Conservation (phyloP, 2,888 invertebrate genomes). For the Agrotis ipsilon region DNA sequence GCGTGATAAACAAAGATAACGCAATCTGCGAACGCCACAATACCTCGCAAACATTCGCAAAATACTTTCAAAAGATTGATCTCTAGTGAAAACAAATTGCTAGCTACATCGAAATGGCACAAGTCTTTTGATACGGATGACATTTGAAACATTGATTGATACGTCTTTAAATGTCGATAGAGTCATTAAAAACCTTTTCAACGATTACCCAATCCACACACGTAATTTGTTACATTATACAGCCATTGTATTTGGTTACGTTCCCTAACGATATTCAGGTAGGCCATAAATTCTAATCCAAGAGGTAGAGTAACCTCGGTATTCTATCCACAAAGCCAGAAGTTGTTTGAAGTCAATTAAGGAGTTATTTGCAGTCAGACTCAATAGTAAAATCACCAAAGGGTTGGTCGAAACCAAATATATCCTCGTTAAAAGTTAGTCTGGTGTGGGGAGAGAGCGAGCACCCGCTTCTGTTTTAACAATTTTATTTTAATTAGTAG, state of each 20-base stretch:
- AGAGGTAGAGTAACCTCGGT: slow-evolving; percentile 71
- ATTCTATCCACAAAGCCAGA: slow-evolving; percentile 81
- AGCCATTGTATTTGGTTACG: slow-evolving; percentile 47
- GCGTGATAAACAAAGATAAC: slow-evolving; percentile 3
- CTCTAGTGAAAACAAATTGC: slow-evolving; percentile 10
- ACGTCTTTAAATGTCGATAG: slow-evolving; percentile 19
- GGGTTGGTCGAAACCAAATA: slow-evolving; percentile 90
- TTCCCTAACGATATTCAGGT: slow-evolving; percentile 62
- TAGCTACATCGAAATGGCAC: background rate
- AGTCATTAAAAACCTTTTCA: slow-evolving; percentile 16
- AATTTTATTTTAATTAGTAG: slow-evolving; percentile 91
- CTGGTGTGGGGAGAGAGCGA: slow-evolving; percentile 77
- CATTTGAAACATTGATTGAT: slow-evolving; percentile 21
- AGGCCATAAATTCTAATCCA: slow-evolving; percentile 56
- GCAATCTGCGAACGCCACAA: too few species aligned
- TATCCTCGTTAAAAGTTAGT: slow-evolving; percentile 91
- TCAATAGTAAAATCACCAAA: slow-evolving; percentile 90
- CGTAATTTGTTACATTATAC: slow-evolving; percentile 38
- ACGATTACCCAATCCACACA: slow-evolving; percentile 33
- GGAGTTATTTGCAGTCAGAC: slow-evolving; percentile 90
- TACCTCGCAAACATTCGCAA: too few species aligned
- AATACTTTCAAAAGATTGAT: too few species aligned
- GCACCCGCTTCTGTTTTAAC: slow-evolving; percentile 84
- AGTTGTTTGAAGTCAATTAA: slow-evolving; percentile 90
- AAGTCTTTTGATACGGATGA: slow-evolving; percentile 17